These are phyloP conservation scores for Pemphigus obesinymphae DNA, from an alignment of 1,140 invertebrate genomes.

Conservation along the genomic window DNA sequence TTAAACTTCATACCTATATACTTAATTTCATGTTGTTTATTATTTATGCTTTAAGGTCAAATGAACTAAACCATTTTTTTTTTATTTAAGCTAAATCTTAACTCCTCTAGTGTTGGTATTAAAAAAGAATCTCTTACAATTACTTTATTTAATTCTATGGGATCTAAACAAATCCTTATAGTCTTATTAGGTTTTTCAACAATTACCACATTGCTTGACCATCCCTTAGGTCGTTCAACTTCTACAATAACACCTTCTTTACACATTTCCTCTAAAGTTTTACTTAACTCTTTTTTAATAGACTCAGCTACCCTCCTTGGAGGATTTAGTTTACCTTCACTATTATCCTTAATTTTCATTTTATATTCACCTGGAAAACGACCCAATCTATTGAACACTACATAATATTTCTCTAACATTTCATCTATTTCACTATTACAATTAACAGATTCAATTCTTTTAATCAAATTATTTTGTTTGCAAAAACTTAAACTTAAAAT, in stretches of 20 bases:
- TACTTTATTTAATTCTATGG: neutral
- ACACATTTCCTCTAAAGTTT: too few species aligned
- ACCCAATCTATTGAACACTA: neutral
- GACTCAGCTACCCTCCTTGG: neutral
- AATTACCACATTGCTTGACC: slow-evolving; percentile 43
- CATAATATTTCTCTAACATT: slow-evolving; percentile 41
- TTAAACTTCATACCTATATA: slow-evolving; percentile 47
- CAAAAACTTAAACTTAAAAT: neutral
- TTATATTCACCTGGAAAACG: neutral
- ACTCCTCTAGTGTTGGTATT: slow-evolving; percentile 22
- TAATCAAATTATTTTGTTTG: neutral
- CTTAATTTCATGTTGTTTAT: slow-evolving; percentile 43
- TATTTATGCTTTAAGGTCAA: slow-evolving; percentile 45
- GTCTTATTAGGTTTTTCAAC: slow-evolving; percentile 49
- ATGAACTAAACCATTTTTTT: slow-evolving; percentile 17
- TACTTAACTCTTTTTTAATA: neutral
- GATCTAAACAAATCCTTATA: slow-evolving; percentile 40
- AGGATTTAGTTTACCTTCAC: neutral
- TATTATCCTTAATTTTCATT: neutral
- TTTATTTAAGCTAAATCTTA: neutral
- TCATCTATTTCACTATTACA: slow-evolving; percentile 43
- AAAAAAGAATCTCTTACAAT: neutral
- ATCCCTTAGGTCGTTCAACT: neutral
- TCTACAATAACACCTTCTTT: neutral
- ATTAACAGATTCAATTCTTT: neutral